phyloP scores from a whole-genome alignment of 2,113 vertebrate genomes.

The Malurus elegans region DNA sequence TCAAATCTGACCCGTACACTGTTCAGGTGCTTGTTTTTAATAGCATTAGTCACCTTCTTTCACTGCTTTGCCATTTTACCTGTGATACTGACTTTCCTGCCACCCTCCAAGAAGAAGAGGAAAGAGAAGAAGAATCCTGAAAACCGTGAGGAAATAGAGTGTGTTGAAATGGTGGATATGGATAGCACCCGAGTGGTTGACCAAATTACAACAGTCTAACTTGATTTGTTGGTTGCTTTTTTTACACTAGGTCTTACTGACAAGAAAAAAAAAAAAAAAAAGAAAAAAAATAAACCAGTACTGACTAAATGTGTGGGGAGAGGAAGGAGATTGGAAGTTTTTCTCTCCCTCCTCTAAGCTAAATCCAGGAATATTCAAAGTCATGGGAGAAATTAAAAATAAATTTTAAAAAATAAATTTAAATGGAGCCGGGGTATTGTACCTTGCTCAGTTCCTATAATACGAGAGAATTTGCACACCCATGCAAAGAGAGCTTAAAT shows the following conservation, averaged over 20 bases:
- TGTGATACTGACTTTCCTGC: slow-evolving; percentile 96
- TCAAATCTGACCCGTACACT: slow-evolving; percentile 98
- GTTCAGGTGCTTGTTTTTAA: slow-evolving; percentile 98
- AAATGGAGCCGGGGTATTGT: not conserved
- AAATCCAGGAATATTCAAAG: slow-evolving; percentile 64
- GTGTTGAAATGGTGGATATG: slow-evolving; percentile 96
- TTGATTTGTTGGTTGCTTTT: slow-evolving; percentile 67
- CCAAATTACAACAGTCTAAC: slow-evolving; percentile 98
- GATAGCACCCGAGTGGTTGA: slow-evolving; percentile 96
- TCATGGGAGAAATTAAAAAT: slow-evolving; percentile 18
- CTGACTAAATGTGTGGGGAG: slow-evolving; percentile 50
- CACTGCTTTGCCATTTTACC: slow-evolving; percentile 98
- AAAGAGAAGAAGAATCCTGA: slow-evolving; percentile 82
- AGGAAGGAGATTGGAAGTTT: slow-evolving; percentile 30
- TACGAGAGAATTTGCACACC: slow-evolving; percentile 48
- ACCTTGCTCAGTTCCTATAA: slow-evolving; percentile 56
- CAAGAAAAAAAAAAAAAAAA: not conserved
- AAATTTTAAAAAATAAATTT: not conserved
- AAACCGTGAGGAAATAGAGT: slow-evolving; percentile 91
- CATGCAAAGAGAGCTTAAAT: slow-evolving; percentile 3
- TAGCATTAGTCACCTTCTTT: slow-evolving; percentile 95
- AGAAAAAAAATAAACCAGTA: slow-evolving; percentile 20
- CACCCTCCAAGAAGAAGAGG: slow-evolving; percentile 91
- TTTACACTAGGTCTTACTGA: slow-evolving; percentile 77
- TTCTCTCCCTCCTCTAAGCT: not conserved